phyloP scores from a whole-genome alignment of 2,888 invertebrate genomes.

The Tinea trinotella region DNA sequence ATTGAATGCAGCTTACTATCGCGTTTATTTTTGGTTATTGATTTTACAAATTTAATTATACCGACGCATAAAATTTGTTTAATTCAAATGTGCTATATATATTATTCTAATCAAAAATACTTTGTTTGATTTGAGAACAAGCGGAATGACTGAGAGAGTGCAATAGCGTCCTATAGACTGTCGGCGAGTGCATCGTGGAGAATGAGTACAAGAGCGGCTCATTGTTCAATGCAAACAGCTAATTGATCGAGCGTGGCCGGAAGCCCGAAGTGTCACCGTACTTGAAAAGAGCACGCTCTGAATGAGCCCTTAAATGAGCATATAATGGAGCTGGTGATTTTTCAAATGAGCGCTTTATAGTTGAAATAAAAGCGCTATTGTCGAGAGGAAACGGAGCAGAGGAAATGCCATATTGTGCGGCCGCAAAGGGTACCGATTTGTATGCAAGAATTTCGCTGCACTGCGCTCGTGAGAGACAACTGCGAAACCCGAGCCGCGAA shows the following conservation, averaged over 20 bases:
- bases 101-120: not conserved
- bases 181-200: conserved; percentile 12
- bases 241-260: conserved; percentile 47
- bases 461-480: conserved; percentile 1
- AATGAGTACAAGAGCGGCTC: no score
- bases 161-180: not conserved
- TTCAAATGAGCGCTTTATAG: conserved; percentile 28
- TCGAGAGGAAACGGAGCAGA: conserved; percentile 35
- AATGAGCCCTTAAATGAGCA: conserved; percentile 53
- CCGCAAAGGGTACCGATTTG: conserved; percentile 52
- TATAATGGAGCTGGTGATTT: conserved; percentile 43
- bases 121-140: not conserved
- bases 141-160: conserved; percentile 3
- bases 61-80: not conserved
- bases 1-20: no score
- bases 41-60: no score
- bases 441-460: conserved; percentile 28
- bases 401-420: conserved; percentile 36
- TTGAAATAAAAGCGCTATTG: conserved; percentile 35
- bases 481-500: conserved; percentile 38
- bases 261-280: conserved; percentile 52
- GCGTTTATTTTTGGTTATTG: no score
- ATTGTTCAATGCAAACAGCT: conserved; percentile 33
- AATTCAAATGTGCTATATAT: not conserved
- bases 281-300: conserved; percentile 24